phyloP scores from a whole-genome alignment of 2,797 vertebrate genomes.

The Carduelis carduelis region DNA sequence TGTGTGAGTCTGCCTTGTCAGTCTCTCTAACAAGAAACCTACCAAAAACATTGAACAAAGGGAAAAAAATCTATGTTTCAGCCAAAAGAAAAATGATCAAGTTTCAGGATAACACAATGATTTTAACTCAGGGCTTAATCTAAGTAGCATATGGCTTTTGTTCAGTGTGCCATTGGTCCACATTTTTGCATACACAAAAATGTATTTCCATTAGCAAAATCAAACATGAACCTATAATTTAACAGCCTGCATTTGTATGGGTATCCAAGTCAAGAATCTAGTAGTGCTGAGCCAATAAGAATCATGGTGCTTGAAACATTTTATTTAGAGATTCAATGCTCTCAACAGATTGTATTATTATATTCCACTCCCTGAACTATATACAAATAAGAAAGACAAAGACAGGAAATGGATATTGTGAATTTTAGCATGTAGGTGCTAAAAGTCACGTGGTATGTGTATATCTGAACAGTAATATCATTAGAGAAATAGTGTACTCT shows the following conservation, averaged over 20 bases:
- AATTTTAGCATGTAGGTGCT: background rate
- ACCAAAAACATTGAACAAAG: background rate
- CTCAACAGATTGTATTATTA: background rate
- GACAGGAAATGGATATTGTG: background rate
- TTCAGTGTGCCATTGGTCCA: background rate
- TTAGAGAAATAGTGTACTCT: background rate
- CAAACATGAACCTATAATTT: background rate
- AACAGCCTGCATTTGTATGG: background rate
- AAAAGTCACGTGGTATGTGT: rapidly evolving
- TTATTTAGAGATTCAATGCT: background rate
- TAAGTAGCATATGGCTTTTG: background rate
- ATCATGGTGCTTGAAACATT: background rate
- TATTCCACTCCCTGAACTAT: background rate
- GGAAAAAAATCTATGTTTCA: background rate
- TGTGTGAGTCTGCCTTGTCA: background rate
- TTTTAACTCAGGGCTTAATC: background rate
- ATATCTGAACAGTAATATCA: background rate
- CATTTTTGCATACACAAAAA: background rate
- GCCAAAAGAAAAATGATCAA: background rate
- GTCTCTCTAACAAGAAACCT: background rate
- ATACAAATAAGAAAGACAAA: background rate
- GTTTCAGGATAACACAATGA: background rate
- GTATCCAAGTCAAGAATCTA: background rate
- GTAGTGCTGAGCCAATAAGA: background rate
- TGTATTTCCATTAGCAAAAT: background rate